Evolutionary conservation across 2,797 vertebrate species (phyloP).

Genomic region (Tapera naevia): DNA sequence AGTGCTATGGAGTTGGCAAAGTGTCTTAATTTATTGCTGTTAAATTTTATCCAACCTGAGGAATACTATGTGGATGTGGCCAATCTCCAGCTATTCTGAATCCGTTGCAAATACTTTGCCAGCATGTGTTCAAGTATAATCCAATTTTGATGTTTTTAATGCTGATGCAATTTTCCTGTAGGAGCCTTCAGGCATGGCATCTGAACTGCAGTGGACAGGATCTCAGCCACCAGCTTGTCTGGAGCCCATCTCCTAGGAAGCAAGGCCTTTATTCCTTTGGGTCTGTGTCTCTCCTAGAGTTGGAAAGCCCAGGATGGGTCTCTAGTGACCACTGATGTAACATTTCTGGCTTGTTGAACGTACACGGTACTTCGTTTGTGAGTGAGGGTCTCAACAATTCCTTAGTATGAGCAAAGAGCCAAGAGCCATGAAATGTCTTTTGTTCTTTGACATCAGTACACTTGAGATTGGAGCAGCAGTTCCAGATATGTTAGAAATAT

Average conservation of each 20-base stretch:
- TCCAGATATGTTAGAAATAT: neutral
- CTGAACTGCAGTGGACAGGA: neutral
- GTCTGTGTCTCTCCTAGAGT: neutral
- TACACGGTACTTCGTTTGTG: neutral
- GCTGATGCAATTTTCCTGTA: neutral
- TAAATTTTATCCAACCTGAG: conserved; percentile 45
- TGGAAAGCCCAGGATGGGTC: neutral
- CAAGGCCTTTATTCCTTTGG: neutral
- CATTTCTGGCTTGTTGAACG: neutral
- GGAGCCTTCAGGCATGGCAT: neutral
- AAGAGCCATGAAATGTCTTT: neutral
- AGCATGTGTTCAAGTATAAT: conserved; percentile 38
- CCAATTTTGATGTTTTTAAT: conserved; percentile 14
- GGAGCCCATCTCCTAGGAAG: neutral
- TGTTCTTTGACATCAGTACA: neutral
- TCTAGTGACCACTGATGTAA: neutral
- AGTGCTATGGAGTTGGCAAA: conserved; percentile 1
- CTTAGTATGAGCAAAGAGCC: neutral
- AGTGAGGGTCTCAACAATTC: neutral
- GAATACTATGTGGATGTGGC: conserved; percentile 27
- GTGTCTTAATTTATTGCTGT: conserved; percentile 27
- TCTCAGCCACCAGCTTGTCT: neutral
- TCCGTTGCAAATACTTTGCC: conserved; percentile 37
- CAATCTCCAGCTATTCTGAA: conserved; percentile 25
- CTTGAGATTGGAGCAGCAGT: neutral